Evolutionary conservation across 1,140 invertebrate genomes (phyloP).

Genomic region (Caerostris darwini): DNA sequence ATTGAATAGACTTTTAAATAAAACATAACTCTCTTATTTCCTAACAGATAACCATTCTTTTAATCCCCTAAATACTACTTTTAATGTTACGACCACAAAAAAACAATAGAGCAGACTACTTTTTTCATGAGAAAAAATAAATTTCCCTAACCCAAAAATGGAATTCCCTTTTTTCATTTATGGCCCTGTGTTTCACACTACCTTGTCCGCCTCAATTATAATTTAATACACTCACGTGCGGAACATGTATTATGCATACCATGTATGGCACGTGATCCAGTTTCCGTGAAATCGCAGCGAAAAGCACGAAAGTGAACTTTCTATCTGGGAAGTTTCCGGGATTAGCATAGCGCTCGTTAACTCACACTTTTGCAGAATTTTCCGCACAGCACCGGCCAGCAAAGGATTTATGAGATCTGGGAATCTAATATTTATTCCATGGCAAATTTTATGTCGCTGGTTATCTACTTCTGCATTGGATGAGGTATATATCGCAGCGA

Average conservation of each 20-base stretch:
- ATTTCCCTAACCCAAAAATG: background rate
- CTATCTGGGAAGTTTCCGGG: conserved; percentile 18
- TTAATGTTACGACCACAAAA: background rate
- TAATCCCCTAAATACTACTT: background rate
- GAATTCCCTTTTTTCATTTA: background rate
- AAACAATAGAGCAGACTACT: background rate
- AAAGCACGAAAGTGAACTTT: background rate
- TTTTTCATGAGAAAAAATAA: background rate
- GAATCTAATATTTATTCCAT: conserved; percentile 30
- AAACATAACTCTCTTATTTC: background rate
- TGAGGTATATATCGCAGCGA: too few relatives aligned
- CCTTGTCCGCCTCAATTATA: conserved; percentile 16
- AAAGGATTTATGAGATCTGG: background rate
- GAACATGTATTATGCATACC: background rate
- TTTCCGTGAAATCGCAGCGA: background rate
- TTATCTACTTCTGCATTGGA: background rate
- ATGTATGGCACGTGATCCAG: background rate
- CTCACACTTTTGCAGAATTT: background rate
- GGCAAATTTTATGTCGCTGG: background rate
- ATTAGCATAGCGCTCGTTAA: conserved; percentile 18
- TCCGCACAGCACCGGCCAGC: background rate
- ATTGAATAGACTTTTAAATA: background rate
- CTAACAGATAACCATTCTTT: background rate
- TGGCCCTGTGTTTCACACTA: background rate
- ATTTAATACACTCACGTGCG: conserved; percentile 25